Base-by-base conservation (phyloP, 2,888 invertebrate genomes). In the Drosophila quinaria region DNA sequence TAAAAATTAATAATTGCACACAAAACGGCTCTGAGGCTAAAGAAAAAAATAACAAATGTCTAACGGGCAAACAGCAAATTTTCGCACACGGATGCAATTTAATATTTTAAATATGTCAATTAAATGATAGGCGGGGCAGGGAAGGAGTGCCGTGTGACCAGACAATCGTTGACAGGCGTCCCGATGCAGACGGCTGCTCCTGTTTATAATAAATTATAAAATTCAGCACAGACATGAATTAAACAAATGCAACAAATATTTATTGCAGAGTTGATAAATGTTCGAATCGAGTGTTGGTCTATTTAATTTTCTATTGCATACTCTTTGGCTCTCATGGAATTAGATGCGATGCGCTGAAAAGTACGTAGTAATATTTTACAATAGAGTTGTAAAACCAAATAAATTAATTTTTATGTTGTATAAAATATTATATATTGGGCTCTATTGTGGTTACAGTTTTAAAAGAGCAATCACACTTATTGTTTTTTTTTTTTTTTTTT, bases 81-180 rank as follows among this genome's bases (percentile, higher is more conserved):
- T 76, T 42, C 68, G 83, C 76, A 70, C 73, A 74, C 89, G 83
- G 84, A 86, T 88, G 90, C 83, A 81, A 76, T 88, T 83, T 90
- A 86, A 87, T 87, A 90, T 86, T 83, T 87, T 88, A 81, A 87
- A 87, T 87, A 88, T 90, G 87, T 85, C 90, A 89, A 86, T 86
- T 86, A 86, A 86, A 76, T 58, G 78, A 46, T 41, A 22, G 15
- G 19, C 35, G 9, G 0, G 31, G 37, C n/a, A 33, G 15, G 22
- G 39, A 15, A 4, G 29, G 29, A 9, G 33, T 46, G 46, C 39
- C 39, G 44, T 9, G 60, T 44, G 25, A 22, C 56, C 80, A 62
- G 76, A 81, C 86, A 79, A 66, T 75, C 80, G 87, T 70, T 88
- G 89, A 83, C 89, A 88, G 84, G 47, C 25, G 35, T 59, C 60